A percentile compares a stretch with the other conserved stretches of the same genome.
These are phyloP conservation scores for Syngnathus rostellatus DNA, from an alignment of 2,797 vertebrate genomes.

Conservation along the genomic window DNA sequence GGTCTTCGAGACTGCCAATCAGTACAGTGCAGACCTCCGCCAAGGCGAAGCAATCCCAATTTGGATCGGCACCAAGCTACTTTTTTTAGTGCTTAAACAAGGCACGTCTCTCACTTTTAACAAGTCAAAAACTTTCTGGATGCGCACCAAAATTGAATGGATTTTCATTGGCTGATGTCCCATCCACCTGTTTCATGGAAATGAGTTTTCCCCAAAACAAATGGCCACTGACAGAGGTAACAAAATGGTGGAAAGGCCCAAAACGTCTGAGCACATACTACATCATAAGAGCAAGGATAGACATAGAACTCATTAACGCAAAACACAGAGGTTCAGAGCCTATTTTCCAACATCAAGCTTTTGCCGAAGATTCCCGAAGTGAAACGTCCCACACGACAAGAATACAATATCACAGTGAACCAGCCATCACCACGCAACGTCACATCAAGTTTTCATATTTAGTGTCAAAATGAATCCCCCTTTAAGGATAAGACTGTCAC, in stretches of 20 bases:
- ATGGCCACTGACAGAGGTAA: constrained; percentile 3
- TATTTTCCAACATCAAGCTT: too few relatives aligned
- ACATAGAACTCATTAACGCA: neutral
- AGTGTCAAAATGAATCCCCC: too few relatives aligned
- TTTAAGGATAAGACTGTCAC: too few relatives aligned
- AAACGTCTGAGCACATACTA: neutral
- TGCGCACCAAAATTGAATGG: neutral
- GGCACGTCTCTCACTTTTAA: neutral
- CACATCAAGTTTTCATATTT: too few relatives aligned
- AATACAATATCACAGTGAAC: too few relatives aligned
- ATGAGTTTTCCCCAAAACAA: neutral
- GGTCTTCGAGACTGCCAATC: neutral
- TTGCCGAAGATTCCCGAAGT: too few relatives aligned
- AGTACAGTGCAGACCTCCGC: neutral
- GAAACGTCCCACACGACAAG: too few relatives aligned
- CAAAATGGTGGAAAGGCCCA: constrained; percentile 20
- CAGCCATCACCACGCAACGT: too few relatives aligned
- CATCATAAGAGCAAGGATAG: neutral
- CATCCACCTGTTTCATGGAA: neutral
- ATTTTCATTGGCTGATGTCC: constrained; percentile 1
- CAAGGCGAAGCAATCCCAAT: neutral
- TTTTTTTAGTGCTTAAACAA: neutral
- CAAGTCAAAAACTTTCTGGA: neutral
- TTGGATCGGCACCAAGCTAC: neutral
- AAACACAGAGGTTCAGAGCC: too few relatives aligned